Conservation (phyloP, 30 jellyfish, hydroid and myxozoan species). For the Thelohanellus kitauei region DNA sequence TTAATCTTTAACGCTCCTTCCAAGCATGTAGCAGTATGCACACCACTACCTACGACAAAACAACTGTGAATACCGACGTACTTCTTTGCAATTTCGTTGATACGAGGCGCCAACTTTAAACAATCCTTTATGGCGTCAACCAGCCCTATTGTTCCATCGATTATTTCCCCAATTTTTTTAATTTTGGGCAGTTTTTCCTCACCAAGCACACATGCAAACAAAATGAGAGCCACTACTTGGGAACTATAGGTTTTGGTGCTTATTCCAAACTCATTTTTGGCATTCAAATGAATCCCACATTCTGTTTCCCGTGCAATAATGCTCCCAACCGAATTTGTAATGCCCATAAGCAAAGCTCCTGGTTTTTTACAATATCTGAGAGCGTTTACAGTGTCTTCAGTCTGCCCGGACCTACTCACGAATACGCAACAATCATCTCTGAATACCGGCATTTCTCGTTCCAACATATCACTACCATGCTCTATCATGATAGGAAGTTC, state of each 20-base stretch:
- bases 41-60: slow-evolving; percentile 65
- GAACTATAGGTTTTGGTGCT: slow-evolving; percentile 95
- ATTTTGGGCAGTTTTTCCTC: slow-evolving; percentile 62
- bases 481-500: slow-evolving; percentile 94
- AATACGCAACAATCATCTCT: slow-evolving; percentile 89
- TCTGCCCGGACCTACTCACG: slow-evolving; percentile 95
- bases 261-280: slow-evolving; percentile 81
- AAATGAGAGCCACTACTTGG: slow-evolving; percentile 42
- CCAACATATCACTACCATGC: slow-evolving; percentile 76
- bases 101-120: slow-evolving; percentile 27
- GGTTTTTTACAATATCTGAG: slow-evolving; percentile 65
- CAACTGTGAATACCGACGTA: slow-evolving; percentile 24
- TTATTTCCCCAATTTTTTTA: slow-evolving; percentile 30
- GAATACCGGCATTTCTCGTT: slow-evolving; percentile 47
- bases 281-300: slow-evolving; percentile 90
- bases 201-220: slow-evolving; percentile 88
- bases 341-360: slow-evolving; percentile 71
- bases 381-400: slow-evolving; percentile 87
- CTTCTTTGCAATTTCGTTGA: slow-evolving; percentile 27
- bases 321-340: slow-evolving; percentile 83
- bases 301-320: slow-evolving; percentile 79
- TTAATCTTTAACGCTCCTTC: slow-evolving; percentile 93
- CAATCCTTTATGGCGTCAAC: slow-evolving; percentile 48
- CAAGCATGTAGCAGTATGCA: slow-evolving; percentile 59
- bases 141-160: slow-evolving; percentile 20